Conservation (phyloP, 2,113 vertebrate species). For the Glareola pratincola region DNA sequence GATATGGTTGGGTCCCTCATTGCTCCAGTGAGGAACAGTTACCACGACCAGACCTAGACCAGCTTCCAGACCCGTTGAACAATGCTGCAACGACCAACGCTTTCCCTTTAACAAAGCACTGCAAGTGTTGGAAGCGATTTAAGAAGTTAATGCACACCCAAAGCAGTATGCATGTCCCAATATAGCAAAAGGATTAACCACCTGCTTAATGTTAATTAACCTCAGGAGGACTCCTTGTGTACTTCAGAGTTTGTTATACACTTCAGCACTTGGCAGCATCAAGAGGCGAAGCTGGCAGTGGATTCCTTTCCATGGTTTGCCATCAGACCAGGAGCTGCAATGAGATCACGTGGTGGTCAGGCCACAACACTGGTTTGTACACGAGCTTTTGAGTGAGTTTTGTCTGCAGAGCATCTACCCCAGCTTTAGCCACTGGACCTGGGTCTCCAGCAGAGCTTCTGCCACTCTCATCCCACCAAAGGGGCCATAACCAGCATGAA, state of each 20-base stretch:
- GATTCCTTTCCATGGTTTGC: background rate
- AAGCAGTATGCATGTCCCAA: background rate
- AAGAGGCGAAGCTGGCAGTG: background rate
- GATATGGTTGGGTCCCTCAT: background rate
- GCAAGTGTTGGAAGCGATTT: background rate
- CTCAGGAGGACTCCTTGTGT: background rate
- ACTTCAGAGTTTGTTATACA: background rate
- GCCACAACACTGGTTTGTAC: background rate
- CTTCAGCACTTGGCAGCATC: background rate
- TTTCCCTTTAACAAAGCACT: background rate
- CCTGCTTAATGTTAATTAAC: background rate
- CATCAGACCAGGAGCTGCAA: background rate
- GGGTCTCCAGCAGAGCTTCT: background rate
- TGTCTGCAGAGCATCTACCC: background rate
- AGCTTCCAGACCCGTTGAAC: background rate
- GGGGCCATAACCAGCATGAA: accelerated
- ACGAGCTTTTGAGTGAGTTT: accelerated
- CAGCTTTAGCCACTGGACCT: background rate
- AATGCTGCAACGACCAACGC: accelerated
- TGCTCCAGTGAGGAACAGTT: background rate
- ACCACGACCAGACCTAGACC: background rate
- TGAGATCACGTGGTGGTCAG: accelerated
- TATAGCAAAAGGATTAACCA: background rate
- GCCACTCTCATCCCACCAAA: background rate
- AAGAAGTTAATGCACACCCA: background rate